Conservation (phyloP, 2,888 invertebrate species). For the Athalia rosae region DNA sequence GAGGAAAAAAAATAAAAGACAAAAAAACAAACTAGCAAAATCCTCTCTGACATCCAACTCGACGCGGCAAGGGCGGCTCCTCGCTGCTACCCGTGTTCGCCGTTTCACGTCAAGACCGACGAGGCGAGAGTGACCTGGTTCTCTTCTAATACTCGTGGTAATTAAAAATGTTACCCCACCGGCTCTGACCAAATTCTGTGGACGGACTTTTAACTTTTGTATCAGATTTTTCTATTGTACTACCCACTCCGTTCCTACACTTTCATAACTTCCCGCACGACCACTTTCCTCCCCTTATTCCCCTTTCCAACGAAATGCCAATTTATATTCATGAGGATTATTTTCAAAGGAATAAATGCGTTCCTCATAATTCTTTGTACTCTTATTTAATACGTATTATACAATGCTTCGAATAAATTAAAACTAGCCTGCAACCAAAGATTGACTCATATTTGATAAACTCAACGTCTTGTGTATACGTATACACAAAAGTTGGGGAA, state of each 20-base stretch:
- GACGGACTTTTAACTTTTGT: slow-evolving; percentile 54
- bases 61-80: neutral
- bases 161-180: slow-evolving; percentile 52
- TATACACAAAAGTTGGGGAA: neutral
- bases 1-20: slow-evolving; percentile 4
- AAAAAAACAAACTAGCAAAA: slow-evolving; percentile 28
- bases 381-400: neutral
- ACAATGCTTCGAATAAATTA: neutral
- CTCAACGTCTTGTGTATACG: neutral
- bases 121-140: slow-evolving; percentile 29
- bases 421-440: neutral
- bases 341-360: slow-evolving; percentile 49
- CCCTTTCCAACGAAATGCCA: slow-evolving; percentile 36
- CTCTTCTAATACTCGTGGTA: slow-evolving; percentile 47
- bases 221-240: slow-evolving; percentile 49
- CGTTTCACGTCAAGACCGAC: slow-evolving; percentile 30
- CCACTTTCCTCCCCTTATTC: neutral
- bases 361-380: slow-evolving; percentile 35
- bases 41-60: slow-evolving; percentile 23
- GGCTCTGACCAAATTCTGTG: slow-evolving; percentile 35
- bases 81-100: neutral
- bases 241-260: slow-evolving; percentile 43
- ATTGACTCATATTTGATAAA: neutral
- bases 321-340: slow-evolving; percentile 64
- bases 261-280: neutral